A percentile compares a stretch with the other conserved stretches of the same genome.
phyloP scores from a whole-genome alignment of 1,140 invertebrate genomes.

The Drosophila navojoa region DNA sequence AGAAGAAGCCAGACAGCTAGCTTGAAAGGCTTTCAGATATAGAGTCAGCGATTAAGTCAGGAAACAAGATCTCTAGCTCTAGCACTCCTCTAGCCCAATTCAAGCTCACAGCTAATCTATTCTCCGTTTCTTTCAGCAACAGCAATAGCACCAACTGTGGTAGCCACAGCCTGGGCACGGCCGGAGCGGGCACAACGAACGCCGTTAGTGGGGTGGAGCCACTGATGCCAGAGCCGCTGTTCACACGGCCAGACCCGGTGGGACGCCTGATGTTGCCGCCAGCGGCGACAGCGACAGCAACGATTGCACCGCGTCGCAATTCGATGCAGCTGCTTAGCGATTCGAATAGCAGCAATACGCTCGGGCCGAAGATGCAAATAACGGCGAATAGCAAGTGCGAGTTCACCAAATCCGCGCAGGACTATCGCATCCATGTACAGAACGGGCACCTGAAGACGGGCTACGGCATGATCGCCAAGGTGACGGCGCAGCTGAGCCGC shows the following conservation, averaged over 20 bases:
- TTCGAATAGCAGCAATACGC: conserved; percentile 50
- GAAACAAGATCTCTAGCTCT: too few species aligned
- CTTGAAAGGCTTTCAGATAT: too few species aligned
- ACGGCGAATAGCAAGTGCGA: conserved; percentile 66
- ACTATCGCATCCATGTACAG: conserved; percentile 72
- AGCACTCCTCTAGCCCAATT: too few species aligned
- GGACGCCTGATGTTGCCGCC: conserved; percentile 27
- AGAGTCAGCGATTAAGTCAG: too few species aligned
- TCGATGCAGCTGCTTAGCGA: conserved; percentile 21
- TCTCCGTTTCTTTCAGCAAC: not conserved
- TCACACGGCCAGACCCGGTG: not conserved
- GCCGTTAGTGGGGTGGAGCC: not conserved
- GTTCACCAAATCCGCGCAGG: conserved; percentile 63
- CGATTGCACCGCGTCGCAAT: conserved; percentile 12
- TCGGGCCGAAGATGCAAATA: conserved; percentile 63
- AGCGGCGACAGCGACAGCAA: conserved; percentile 17
- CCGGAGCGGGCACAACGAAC: too few species aligned
- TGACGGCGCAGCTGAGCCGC: conserved; percentile 49
- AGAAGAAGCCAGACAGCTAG: too few species aligned
- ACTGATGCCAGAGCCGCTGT: conserved; percentile 3
- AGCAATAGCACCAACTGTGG: not conserved
- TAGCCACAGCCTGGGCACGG: too few species aligned
- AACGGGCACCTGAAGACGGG: conserved; percentile 72
- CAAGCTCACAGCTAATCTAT: too few species aligned
- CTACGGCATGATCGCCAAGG: conserved; percentile 69